Evolutionary conservation across 2,797 vertebrate species (phyloP), one percentile per base, ranked within the genome.

Genomic region (Melanitta fusca): DNA sequence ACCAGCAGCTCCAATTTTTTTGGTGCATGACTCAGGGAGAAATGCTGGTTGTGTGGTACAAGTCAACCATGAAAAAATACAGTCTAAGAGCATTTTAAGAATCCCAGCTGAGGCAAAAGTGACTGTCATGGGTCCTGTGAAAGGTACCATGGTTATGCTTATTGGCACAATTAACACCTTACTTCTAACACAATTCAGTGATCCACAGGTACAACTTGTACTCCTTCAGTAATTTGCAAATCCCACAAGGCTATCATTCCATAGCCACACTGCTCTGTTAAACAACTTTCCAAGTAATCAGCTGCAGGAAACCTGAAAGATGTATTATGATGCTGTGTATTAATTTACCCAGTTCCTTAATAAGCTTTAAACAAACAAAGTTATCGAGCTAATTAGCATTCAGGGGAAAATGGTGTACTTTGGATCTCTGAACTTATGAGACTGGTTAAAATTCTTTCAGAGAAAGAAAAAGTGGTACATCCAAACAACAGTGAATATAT

Each of bases 111-210:
- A 91, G 80, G 68, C 13, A 82, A 62, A 94, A 96, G 84, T 61
- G 30, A 45, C 28, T 89, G 22, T 61, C 74, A 0, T 34, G 91
- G 91, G 92, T 57, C n/a, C 36, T 32, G 74, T 87, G 81, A 95
- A 96, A 95, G 17, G 78, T 70, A 78, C 51, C 49, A 81, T 62
- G 68, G 58, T 75, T 87, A 62, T 94, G 91, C 96, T 96, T 95
- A 96, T 93, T 96, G 95, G 78, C 91, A 93, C 80, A 96, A 95
- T 95, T 97, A 98, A 85, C 96, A 95, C 89, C 96, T 92, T 71
- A 65, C 81, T 91, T 91, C 69, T 85, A 93, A 96, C 65, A 91
- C 80, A 97, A 94, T 93, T 95, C 94, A 97, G 78, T 97, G 93
- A 97, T 80, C 68, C 93, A 96, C 68, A 94, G 96, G 88, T 70